Conservation (phyloP, 2,797 vertebrate species). For the Poecilia gillii region DNA sequence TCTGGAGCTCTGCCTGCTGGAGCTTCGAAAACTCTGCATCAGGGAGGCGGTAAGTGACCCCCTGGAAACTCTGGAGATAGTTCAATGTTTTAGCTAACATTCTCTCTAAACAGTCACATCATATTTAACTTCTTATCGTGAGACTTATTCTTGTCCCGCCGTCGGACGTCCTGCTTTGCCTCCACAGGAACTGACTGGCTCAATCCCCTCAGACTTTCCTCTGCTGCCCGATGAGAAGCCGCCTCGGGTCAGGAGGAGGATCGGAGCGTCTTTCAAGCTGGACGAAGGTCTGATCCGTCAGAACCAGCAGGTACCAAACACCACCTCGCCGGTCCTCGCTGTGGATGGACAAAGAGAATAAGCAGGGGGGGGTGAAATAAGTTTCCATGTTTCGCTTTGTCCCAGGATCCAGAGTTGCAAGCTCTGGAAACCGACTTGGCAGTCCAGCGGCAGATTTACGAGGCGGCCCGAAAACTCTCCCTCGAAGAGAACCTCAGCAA, state of each 20-base stretch:
- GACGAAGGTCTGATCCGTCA: conserved; percentile 85
- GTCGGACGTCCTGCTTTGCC: conserved; percentile 6
- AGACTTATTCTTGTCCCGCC: not conserved
- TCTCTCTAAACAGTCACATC: not conserved
- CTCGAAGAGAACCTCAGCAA: conserved; percentile 87
- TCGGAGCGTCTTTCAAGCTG: conserved; percentile 90
- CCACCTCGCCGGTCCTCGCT: not conserved
- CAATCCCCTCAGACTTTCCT: conserved; percentile 88
- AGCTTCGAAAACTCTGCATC: conserved; percentile 90
- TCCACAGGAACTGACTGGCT: conserved; percentile 90
- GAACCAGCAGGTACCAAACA: conserved; percentile 81
- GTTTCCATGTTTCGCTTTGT: not conserved
- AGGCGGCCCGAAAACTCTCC: conserved; percentile 88
- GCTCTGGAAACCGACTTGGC: conserved; percentile 87
- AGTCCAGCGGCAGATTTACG: conserved; percentile 89
- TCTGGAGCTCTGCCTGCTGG: conserved; percentile 88
- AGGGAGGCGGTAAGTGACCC: conserved; percentile 88
- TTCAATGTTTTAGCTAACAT: not conserved
- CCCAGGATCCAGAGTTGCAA: conserved; percentile 86
- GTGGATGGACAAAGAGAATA: not conserved
- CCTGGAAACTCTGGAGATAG: not conserved
- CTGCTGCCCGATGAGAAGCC: conserved; percentile 86
- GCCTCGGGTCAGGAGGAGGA: conserved; percentile 87
- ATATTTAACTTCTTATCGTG: not conserved
- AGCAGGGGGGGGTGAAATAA: conserved; percentile 10